Base-by-base conservation (phyloP, 2,888 invertebrate species). In the Trissoscelio sp. region DNA sequence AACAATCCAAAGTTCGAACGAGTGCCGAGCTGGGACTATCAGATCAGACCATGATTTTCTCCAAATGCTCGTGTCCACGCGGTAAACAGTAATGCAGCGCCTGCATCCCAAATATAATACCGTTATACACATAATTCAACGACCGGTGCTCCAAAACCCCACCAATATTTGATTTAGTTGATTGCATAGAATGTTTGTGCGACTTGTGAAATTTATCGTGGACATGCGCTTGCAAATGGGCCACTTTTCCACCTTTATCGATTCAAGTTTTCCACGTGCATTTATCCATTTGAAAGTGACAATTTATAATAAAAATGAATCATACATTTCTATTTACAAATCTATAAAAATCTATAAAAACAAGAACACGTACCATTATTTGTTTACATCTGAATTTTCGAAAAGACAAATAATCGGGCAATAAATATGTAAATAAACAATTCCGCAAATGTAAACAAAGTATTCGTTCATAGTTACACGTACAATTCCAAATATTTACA, bases 111-210 rank as follows among this genome's bases (percentile, higher is more conserved):
- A 51, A 78, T 73, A 77, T 82, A 81, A 72, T 72, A 78, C 57
- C 58, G 77, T 83, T 77, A 78, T 79, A 80, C 51, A 60, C 53
- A 69, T 83, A 78, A 85, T 83, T 80, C 79, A 64, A 67, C 79
- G 64, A 77, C 28, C 64, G 14, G 83, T 81, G 69, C 46, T 74
- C 51, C 51, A 58, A 79, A 72, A 70, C 37, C 46, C 34, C 14
- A 58, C 62, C 85, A 83, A 85, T 86, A 86, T 86, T 87, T 87
- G 86, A 86, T 86, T 85, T 84, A 83, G 75, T 66, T 83, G 85
- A 87, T 87, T 87, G 83, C 83, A 81, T 67, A 84, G 82, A 55
- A 81, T 83, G 83, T 83, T 84, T 83, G 82, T 78, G 67, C 74
- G 82, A 77, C 83, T 84, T 80, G 83, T 44, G 79, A 85, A 85